phyloP scores from a whole-genome alignment of 2,888 invertebrate genomes.

The Protodeltote pygarga region DNA sequence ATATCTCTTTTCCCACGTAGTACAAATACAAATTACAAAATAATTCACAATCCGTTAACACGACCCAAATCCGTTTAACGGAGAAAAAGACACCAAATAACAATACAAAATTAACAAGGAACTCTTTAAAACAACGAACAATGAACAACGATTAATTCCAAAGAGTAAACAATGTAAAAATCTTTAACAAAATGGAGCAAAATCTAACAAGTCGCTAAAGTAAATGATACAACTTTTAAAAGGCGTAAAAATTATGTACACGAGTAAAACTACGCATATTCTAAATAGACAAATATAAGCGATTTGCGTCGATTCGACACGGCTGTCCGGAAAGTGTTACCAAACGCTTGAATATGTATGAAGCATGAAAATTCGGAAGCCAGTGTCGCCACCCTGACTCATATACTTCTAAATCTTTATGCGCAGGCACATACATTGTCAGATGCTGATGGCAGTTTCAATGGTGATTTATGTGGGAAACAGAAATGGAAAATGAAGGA shows the following conservation, averaged over 20 bases:
- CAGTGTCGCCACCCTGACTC: conserved; percentile 39
- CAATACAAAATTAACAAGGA: conserved; percentile 36
- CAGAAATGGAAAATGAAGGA: background rate
- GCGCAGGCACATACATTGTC: conserved; percentile 12
- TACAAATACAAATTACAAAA: conserved; percentile 31
- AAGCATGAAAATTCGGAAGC: conserved; percentile 33
- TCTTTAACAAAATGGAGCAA: conserved; percentile 41
- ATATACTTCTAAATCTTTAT: conserved; percentile 7
- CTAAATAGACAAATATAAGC: conserved; percentile 68
- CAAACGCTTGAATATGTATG: conserved; percentile 50
- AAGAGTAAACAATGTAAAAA: conserved; percentile 47
- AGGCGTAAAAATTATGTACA: conserved; percentile 74
- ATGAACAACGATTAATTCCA: conserved; percentile 64
- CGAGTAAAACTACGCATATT: conserved; percentile 53
- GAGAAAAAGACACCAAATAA: conserved; percentile 20
- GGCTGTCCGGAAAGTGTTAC: conserved; percentile 50
- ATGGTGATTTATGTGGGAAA: background rate
- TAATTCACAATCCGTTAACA: conserved; percentile 32
- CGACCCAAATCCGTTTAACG: conserved; percentile 44
- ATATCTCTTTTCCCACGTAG: conserved; percentile 13
- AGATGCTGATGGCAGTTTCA: conserved; percentile 15
- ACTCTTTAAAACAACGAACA: conserved; percentile 31
- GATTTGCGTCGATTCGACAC: conserved; percentile 71
- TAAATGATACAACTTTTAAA: conserved; percentile 57
- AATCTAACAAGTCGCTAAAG: conserved; percentile 50